Base-by-base conservation (phyloP, 1,140 invertebrate species). In the Ericerus pela region DNA sequence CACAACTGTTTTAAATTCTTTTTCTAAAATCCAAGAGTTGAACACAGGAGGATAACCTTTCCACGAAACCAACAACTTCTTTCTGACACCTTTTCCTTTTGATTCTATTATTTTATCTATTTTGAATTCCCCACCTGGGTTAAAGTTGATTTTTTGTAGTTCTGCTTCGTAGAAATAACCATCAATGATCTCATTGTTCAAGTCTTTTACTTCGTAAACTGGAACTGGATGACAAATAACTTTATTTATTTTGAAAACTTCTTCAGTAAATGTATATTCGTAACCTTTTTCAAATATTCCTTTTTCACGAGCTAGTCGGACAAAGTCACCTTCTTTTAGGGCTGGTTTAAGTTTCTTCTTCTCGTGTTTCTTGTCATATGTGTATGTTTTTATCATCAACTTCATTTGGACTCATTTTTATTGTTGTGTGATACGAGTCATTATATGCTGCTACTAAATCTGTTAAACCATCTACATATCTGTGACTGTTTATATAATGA, bases 241-340 rank as follows among this genome's bases (percentile, higher is more conserved):
- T 33, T 62, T 57, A 28, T 59, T 43, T 52, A 68, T 61, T 60
- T 65, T 62, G 60, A 68, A 68, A 28, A 67, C 55, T 67, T 66
- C 65, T 61, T 65, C 63, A 60, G 62, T 66, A 64, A 65, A 67
- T 57, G 66, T 66, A 27, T 53, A 56, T 58, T 62, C 57, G 55
- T 66, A 62, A 16, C 62, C 62, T 58, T 63, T 66, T 59, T 63
- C 54, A 62, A 65, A 61, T 1, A 52, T 22, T 28, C 54, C 24
- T 47, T 60, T 57, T 10, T 47, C 60, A 55, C 62, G 63, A 33
- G 61, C 58, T 2, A 64, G 63, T 56, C 62, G 56, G n/a, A 65
- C 63, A 55, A 65, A 54, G 56, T 64, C 59, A 27, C 57, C 59
- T 11, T 60, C 54, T 36, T 56, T 52, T 24, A 60, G 18, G 47